Evolutionary conservation across 2,888 invertebrate genomes (phyloP), one percentile per base, ranked within the genome.

Genomic region (Drosophila bunnanda): DNA sequence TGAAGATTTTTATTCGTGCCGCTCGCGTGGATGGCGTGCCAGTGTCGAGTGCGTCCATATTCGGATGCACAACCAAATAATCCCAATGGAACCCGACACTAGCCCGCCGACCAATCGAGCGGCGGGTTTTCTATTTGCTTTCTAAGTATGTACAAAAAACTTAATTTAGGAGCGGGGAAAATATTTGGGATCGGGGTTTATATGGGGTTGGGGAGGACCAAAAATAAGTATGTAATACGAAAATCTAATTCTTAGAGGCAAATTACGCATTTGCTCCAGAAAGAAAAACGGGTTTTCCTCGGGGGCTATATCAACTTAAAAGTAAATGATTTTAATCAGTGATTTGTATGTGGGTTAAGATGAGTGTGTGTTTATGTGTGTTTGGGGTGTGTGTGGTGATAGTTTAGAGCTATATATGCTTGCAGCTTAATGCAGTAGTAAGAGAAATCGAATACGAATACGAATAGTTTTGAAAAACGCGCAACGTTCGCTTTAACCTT

Each of bases 391-490:
- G 53, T 75, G 75, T 41, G 58, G 60, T 68, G 60, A 70, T 71
- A 71, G 71, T 75, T 75, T 73, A 73, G 73, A 75, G 59, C 69
- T 73, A 74, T 64, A 71, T 60, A 54, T 54, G 55, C 60, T 80
- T 69, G 60, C 80, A 80, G 86, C 78, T 82, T 88, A 85, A 88
- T 88, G 88, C 88, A 82, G 80, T 82, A 72, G 53, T 74, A 83
- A 86, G 83, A 71, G 81, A 88, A 88, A 82, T 88, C 78, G 88
- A 85, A 57, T 66, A 75, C 69, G 59, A 57, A 55, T 76, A 69
- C 60, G 75, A 75, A 88, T 82, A 80, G 77, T 75, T 70, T 69
- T 61, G 62, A 58, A 77, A 87, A 88, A 85, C 88, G 88, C 88
- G 78, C 81, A 86, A 87, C 88, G 59, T 70, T 87, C 79, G 88